Conservation (phyloP, 2,113 vertebrate species). For the Sitta europaea region DNA sequence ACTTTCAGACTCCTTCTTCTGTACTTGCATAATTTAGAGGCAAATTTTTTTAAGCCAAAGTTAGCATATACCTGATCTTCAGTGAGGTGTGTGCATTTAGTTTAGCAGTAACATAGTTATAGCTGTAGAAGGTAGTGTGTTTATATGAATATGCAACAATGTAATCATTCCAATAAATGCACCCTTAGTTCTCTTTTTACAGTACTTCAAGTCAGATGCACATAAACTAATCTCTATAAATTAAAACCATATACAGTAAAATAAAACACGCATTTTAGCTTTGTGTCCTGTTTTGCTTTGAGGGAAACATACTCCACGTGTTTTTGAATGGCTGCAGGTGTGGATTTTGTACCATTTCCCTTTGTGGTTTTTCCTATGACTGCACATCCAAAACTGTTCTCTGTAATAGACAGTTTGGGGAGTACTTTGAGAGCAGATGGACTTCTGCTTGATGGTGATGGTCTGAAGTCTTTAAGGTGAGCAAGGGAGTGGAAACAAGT, state of each 20-base stretch:
- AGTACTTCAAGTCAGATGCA: neutral
- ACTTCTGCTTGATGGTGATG: neutral
- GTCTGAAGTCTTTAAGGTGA: neutral
- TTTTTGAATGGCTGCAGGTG: slow-evolving; percentile 46
- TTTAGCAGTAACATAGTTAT: slow-evolving; percentile 32
- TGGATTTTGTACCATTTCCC: slow-evolving; percentile 27
- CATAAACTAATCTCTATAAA: neutral
- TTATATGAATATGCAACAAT: slow-evolving; percentile 50
- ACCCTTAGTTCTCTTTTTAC: neutral
- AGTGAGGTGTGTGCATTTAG: neutral
- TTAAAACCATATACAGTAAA: slow-evolving; percentile 32
- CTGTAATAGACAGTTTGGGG: neutral
- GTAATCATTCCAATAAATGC: slow-evolving; percentile 49
- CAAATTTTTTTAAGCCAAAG: neutral
- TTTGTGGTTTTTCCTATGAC: slow-evolving; percentile 30
- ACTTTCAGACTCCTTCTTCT: neutral
- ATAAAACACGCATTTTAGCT: neutral
- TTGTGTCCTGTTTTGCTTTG: slow-evolving; percentile 10
- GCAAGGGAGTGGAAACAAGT: neutral
- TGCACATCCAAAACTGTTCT: neutral
- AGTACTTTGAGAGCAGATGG: neutral
- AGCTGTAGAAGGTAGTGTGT: neutral
- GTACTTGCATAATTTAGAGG: neutral
- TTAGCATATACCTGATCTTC: slow-evolving; percentile 15
- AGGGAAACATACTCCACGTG: neutral